Evolutionary conservation across 2,797 vertebrate genomes (phyloP), one percentile per base, ranked within the genome.

Genomic region (Catamblyrhynchus diadema): DNA sequence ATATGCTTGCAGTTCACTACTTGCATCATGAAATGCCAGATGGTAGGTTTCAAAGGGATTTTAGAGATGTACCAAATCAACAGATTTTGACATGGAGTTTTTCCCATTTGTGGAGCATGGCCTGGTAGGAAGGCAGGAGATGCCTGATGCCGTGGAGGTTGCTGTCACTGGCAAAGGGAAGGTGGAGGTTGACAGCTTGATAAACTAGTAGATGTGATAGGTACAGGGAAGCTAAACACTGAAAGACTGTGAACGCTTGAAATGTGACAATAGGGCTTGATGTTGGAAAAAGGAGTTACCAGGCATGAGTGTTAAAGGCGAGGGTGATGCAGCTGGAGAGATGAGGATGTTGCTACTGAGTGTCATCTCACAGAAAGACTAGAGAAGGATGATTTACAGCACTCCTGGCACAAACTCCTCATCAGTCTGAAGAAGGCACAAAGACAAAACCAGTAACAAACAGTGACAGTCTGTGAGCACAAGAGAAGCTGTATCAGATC

Each of bases 41-140:
- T 97, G 95, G 96, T 94, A 72, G 86, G 83, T 97, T 95, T 96
- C 94, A 94, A 94, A 88, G 83, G 94, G 83, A 96, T 94, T 96
- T 95, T 79, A 86, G 90, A 90, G 90, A 97, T 33, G 70, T 73
- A 92, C 92, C 95, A 88, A 93, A 88, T 93, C 81, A 95, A 96
- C 93, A 93, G 92, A 96, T 95, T 97, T 77, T 93, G 92, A 94
- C 83, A 92, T 79, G 83, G 86, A 97, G 92, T 91, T 95, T 92
- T 96, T 95, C 92, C 92, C 81, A 42, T 95, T 80, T 93, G 87
- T 92, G 82, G 88, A 94, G 86, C 59, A 61, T 93, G 95, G 90
- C 87, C 94, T 91, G 70, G 72, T 93, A 65, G 82, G 83, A 85
- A 88, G 80, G 89, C 91, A 92, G 70, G 81, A 95, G 92, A 54